phyloP scores from a whole-genome alignment of 2,797 vertebrate species.

The Anomalospiza imberbis region DNA sequence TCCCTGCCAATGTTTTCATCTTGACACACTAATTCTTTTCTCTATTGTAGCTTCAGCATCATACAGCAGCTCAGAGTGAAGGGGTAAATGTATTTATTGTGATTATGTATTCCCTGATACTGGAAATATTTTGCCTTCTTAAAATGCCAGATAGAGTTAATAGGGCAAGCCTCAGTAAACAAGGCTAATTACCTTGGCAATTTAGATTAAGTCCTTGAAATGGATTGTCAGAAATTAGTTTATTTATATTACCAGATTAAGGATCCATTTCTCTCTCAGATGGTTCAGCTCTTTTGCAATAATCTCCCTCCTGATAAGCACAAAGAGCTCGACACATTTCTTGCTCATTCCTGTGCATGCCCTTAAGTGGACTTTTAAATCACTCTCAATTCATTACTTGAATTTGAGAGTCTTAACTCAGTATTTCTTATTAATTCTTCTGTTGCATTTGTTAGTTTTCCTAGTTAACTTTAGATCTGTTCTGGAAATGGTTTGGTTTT shows the following conservation, averaged over 20 bases:
- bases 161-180: not conserved
- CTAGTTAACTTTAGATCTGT: constrained; percentile 9
- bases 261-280: not conserved
- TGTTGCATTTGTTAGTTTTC: not conserved
- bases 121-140: not conserved
- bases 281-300: not conserved
- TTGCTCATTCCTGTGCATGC: not conserved
- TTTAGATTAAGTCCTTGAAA: constrained; percentile 25
- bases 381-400: not conserved
- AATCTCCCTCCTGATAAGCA: not conserved
- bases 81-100: not conserved
- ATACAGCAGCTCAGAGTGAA: not conserved
- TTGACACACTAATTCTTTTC: not conserved
- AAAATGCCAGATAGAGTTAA: not conserved
- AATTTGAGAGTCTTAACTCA: not conserved
- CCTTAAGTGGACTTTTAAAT: not conserved
- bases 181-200: constrained; percentile 16
- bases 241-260: not conserved
- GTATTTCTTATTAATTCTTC: constrained; percentile 17
- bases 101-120: not conserved
- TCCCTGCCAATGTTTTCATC: not conserved
- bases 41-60: not conserved
- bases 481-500: not conserved
- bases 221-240: constrained; percentile 37
- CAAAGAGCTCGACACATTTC: not conserved